These are phyloP conservation scores for Cheilosia grossa DNA, from an alignment of 2,888 invertebrate species.

Conservation along the genomic window DNA sequence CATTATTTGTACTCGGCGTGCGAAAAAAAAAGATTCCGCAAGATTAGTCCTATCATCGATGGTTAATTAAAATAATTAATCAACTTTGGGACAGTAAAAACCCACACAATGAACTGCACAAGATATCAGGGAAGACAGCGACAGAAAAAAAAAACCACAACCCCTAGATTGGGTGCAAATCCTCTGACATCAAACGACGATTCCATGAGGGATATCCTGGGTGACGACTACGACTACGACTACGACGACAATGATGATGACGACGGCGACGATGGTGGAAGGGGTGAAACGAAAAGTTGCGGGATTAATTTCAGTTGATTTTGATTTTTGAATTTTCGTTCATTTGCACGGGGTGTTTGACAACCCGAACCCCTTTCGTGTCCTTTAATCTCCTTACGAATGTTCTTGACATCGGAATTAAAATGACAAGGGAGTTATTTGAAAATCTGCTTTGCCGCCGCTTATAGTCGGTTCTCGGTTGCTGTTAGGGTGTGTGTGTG, in stretches of 20 bases:
- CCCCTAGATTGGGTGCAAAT: constrained; percentile 65
- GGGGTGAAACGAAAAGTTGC: constrained; percentile 71
- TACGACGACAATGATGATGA: constrained; percentile 2
- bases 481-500: background rate
- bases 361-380: constrained; percentile 56
- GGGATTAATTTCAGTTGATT: constrained; percentile 74
- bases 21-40: constrained; percentile 9
- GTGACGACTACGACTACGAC: background rate
- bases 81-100: constrained; percentile 49
- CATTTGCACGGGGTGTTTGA: constrained; percentile 38
- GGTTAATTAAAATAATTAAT: constrained; percentile 74
- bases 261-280: constrained; percentile 18
- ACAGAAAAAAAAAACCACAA: constrained; percentile 15
- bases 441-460: constrained; percentile 64
- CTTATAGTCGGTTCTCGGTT: background rate
- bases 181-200: constrained; percentile 58
- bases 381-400: constrained; percentile 75
- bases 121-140: constrained; percentile 24
- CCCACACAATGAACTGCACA: constrained; percentile 48
- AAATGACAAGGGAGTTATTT: constrained; percentile 75
- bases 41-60: constrained; percentile 64
- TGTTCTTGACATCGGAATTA: constrained; percentile 75
- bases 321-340: constrained; percentile 70
- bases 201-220: background rate
- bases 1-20: background rate